A percentile compares a stretch with the other conserved stretches of the same genome.
Conservation (phyloP, 2,888 invertebrate genomes). For the Pegoplata infirma region DNA sequence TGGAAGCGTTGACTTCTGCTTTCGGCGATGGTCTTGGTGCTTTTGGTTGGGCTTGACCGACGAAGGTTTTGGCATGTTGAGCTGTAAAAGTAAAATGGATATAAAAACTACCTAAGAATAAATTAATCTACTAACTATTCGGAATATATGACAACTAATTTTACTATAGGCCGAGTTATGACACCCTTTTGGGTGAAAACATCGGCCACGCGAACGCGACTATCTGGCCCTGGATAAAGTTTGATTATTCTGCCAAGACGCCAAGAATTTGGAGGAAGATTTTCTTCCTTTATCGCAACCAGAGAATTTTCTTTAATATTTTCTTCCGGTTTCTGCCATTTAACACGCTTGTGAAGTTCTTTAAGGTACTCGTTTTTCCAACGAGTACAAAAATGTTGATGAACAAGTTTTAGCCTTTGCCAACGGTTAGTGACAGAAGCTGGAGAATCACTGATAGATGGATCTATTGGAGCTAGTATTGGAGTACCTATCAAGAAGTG, state of each 20-base stretch:
- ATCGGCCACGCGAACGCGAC: neutral
- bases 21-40: too few relatives aligned
- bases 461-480: constrained; percentile 3
- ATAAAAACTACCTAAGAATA: too few relatives aligned
- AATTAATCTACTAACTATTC: neutral
- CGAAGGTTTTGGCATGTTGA: neutral
- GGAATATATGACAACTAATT: neutral
- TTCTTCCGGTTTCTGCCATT: neutral
- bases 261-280: constrained; percentile 38
- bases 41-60: neutral
- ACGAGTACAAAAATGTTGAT: constrained; percentile 8
- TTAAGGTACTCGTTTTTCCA: constrained; percentile 29
- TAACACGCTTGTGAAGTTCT: constrained; percentile 8
- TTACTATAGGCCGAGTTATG: neutral
- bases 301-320: neutral
- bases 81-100: neutral
- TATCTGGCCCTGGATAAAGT: constrained; percentile 1
- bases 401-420: constrained; percentile 12
- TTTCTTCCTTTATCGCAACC: too few relatives aligned
- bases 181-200: neutral
- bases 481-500: constrained; percentile 26
- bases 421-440: too few relatives aligned
- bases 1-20: too few relatives aligned
- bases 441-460: neutral
- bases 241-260: neutral